phyloP scores from a whole-genome alignment of 2,888 invertebrate species.

The Tachystola acroxantha region DNA sequence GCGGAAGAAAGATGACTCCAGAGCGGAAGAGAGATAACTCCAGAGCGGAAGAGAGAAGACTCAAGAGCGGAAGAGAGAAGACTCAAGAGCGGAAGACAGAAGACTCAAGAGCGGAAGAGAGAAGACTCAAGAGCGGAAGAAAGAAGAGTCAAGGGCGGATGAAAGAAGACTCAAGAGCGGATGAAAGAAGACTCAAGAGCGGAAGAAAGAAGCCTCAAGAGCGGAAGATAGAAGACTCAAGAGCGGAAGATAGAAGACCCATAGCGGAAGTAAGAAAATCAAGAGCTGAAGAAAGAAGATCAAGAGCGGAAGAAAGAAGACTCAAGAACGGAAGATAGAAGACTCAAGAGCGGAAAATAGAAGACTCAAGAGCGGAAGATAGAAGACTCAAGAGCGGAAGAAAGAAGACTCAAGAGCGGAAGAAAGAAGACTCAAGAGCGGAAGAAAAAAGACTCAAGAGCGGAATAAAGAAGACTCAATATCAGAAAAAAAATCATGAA shows the following conservation, averaged over 20 bases:
- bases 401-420: background rate
- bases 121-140: conserved; percentile 5
- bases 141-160: conserved; percentile 7
- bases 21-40: conserved; percentile 1
- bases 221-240: background rate
- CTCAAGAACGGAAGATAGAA: conserved; percentile 7
- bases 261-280: conserved; percentile 7
- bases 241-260: conserved; percentile 8
- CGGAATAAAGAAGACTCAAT: background rate
- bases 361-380: conserved; percentile 2
- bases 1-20: conserved; percentile 9
- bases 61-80: conserved; percentile 5
- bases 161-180: conserved; percentile 8
- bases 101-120: conserved; percentile 9
- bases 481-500: background rate
- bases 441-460: background rate
- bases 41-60: background rate
- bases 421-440: background rate
- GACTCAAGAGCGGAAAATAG: background rate
- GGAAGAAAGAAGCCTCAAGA: conserved; percentile 3
- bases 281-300: conserved; percentile 8
- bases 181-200: conserved; percentile 2
- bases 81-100: conserved; percentile 6
- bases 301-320: conserved; percentile 4
- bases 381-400: background rate